Base-by-base conservation (phyloP, 1,140 invertebrate genomes). In the Teleogryllus occipitalis region DNA sequence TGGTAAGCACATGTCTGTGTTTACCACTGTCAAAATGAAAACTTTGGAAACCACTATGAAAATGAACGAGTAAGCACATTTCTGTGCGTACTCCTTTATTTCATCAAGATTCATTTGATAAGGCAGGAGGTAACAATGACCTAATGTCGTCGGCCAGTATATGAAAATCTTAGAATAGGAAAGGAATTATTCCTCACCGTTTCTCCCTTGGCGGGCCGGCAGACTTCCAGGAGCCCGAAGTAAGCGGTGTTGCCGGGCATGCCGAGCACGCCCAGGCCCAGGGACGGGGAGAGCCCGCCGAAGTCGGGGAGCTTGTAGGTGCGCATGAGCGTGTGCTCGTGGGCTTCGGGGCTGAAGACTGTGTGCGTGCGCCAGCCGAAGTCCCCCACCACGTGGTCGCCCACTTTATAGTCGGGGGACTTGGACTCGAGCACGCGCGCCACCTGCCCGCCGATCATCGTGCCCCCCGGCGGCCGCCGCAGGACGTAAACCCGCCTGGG, bases 151-250 rank as follows among this genome's bases (percentile, higher is more conserved):
- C n/a, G n/a, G n/a, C n/a, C n/a, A n/a, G n/a, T n/a, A n/a, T n/a
- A n/a, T n/a, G n/a, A n/a, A n/a, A n/a, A n/a, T n/a, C n/a, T n/a
- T n/a, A n/a, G n/a, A n/a, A n/a, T n/a, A 5, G 27, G 5, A 39
- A 39, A 1, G 27, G 27, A 1, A 39, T 39, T 39, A 39, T 39
- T 39, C 27, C 86, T 88, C 0, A 94, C 87, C 4, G 89, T 90
- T 82, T 94, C 92, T 22, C 92, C 92, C 15, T 85, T 76, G 85
- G 92, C 90, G 2, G 92, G 92, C 39, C 91, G 83, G 80, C 92
- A 93, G 47, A 93, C 85, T 81, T 93, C 89, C n/a, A 91, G 82
- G 15, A 94, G 87, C 0, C 93, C 93, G 84, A 93, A 93, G 83
- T 92, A 93, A 4, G 93, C 92, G 8, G 92, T 93, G 79, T 90